Evolutionary conservation across 2,888 invertebrate genomes (phyloP).

Genomic region (Tupiocoris notatus): DNA sequence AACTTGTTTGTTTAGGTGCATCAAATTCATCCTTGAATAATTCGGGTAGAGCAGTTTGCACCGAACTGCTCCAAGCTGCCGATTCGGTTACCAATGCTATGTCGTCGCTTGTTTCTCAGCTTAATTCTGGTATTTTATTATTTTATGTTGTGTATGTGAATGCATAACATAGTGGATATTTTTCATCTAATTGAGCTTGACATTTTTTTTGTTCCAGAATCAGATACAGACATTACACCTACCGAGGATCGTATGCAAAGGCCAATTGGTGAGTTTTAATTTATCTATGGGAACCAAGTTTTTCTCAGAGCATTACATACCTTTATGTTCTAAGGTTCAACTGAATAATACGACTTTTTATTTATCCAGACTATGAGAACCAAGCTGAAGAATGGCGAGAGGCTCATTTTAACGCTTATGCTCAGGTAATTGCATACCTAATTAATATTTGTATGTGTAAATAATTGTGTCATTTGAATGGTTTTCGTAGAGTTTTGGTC

Average conservation of each 20-base stretch:
- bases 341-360: too few species aligned
- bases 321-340: too few species aligned
- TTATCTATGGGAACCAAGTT: too few species aligned
- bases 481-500: too few species aligned
- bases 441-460: too few species aligned
- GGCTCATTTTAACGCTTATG: conserved; percentile 34
- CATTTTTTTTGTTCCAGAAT: conserved; percentile 27
- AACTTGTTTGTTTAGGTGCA: too few species aligned
- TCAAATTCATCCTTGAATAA: conserved; percentile 34
- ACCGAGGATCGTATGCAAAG: conserved; percentile 30
- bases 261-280: not conserved
- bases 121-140: conserved; percentile 60
- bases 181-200: too few species aligned
- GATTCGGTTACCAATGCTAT: conserved; percentile 98
- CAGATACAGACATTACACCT: conserved; percentile 35
- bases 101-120: conserved; percentile 93
- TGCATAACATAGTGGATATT: too few species aligned
- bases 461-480: too few species aligned
- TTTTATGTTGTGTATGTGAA: too few species aligned
- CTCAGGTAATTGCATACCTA: too few species aligned
- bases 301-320: too few species aligned
- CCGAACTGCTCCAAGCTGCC: conserved; percentile 90
- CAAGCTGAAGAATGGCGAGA: conserved; percentile 36
- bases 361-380: conserved; percentile 27
- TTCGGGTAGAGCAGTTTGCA: conserved; percentile 58